Conservation (phyloP, 2,113 vertebrate species). For the Heliornis fulica region DNA sequence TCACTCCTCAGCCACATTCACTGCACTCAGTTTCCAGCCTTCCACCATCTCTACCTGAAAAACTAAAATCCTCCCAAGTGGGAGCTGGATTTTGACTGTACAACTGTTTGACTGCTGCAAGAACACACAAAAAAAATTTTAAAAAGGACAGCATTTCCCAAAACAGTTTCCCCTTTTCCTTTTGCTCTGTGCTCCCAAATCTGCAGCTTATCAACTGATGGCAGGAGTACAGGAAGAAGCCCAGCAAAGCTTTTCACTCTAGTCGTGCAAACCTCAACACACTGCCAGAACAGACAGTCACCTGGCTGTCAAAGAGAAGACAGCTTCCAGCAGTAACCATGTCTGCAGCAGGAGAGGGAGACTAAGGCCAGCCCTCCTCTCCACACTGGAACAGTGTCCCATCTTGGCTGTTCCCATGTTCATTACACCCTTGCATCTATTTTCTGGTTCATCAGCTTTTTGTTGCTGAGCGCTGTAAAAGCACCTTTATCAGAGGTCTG, state of each 20-base stretch:
- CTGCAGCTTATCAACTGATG: not conserved
- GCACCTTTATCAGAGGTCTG: not conserved
- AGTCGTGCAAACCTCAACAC: not conserved
- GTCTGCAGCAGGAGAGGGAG: not conserved
- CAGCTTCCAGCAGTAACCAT: not conserved
- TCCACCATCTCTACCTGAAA: not conserved
- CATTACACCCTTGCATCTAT: not conserved
- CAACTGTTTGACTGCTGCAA: not conserved
- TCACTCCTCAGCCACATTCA: not conserved
- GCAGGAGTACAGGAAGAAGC: not conserved
- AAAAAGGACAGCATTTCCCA: not conserved
- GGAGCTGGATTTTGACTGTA: not conserved
- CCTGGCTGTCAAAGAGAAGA: not conserved
- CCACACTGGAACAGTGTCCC: rapidly evolving
- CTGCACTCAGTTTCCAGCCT: not conserved
- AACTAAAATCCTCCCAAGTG: not conserved
- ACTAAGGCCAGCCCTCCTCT: not conserved
- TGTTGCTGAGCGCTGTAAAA: not conserved
- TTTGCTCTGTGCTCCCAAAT: not conserved
- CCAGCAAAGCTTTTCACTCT: not conserved
- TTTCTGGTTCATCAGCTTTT: not conserved
- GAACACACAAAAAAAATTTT: too few species aligned
- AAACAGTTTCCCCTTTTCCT: not conserved
- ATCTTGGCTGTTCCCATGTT: not conserved
- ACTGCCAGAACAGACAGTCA: not conserved